Evolutionary conservation across 2,888 invertebrate species (phyloP).

Genomic region (Helobdella robusta): DNA sequence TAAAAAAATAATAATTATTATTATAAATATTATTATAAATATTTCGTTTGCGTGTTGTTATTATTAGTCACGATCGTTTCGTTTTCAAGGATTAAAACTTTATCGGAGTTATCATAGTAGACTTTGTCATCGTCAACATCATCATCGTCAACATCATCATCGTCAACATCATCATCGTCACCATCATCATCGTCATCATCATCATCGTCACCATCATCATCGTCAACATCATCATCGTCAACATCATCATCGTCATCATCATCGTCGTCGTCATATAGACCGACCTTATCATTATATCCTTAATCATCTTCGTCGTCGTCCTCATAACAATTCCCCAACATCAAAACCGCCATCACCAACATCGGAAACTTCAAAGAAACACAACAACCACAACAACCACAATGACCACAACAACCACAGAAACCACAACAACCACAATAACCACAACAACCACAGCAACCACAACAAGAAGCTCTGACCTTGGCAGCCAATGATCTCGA

Average conservation of each 20-base stretch:
- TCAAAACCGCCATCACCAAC: no score
- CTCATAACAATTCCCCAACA: no score
- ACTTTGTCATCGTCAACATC: neutral
- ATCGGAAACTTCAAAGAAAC: no score
- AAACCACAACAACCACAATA: neutral
- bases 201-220: constrained; percentile 22
- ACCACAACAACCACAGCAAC: neutral
- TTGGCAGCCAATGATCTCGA: constrained; percentile 54
- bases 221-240: constrained; percentile 8
- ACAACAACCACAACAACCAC: neutral
- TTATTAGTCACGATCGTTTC: neutral
- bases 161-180: neutral
- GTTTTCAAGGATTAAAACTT: no score
- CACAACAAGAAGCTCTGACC: constrained; percentile 48
- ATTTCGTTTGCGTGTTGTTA: no score
- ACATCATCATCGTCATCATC: constrained; percentile 13
- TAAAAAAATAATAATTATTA: neutral
- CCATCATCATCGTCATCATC: constrained; percentile 12
- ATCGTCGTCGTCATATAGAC: neutral
- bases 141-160: constrained; percentile 11
- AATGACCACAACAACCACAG: neutral
- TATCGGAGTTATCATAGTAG: no score
- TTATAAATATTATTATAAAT: neutral
- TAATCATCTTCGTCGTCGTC: no score
- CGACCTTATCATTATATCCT: no score